Base-by-base conservation (phyloP, 2,888 invertebrate species). In the Myopa testacea region DNA sequence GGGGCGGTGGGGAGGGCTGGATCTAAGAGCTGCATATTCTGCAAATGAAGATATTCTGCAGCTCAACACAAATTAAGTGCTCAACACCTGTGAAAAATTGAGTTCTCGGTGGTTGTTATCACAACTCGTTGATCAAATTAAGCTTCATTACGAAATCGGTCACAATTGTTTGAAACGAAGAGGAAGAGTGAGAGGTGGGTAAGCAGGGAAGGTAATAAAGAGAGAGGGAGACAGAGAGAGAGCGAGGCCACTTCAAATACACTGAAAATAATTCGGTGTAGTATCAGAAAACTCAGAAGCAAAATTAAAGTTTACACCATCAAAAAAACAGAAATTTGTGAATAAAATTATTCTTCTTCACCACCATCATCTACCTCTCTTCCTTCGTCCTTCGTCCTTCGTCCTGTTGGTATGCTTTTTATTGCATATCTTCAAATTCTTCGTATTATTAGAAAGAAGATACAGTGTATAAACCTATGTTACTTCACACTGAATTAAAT, bases 91-190 rank as follows among this genome's bases (percentile, higher is more conserved):
- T 37, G 40, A 40, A 38, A 34, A 60, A 12, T 37, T 10, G n/a
- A 19, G 71, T 34, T 58, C 37, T 16, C 52, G 55, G 37, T 12
- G n/a, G 26, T 16, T 67, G 34, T 75, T 75, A 75, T 75, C 75
- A 40, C 68, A 68, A 75, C 50, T 68, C 75, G 68, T 75, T 75
- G 52, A 75, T 75, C 75, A 68, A 68, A 34, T 67, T 67, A 19
- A 34, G 68, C 55, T 68, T 34, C 75, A 75, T 75, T 67, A 68
- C 75, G 58, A 68, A 75, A 68, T 68, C 55, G 37, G 7, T 38
- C 26, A 26, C 10, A 34, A 34, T 62, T 6, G n/a, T 26, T 62
- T 26, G 6, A 62, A 62, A 62, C 10, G n/a, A 62, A 8, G 26
- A 8, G 34, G n/a, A 19, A 26, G 10, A 19, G 14, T n/a, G 5